phyloP scores from a whole-genome alignment of 37 sponge, comb jelly and placozoan genomes.

The Diacarnus erythraeanus region DNA sequence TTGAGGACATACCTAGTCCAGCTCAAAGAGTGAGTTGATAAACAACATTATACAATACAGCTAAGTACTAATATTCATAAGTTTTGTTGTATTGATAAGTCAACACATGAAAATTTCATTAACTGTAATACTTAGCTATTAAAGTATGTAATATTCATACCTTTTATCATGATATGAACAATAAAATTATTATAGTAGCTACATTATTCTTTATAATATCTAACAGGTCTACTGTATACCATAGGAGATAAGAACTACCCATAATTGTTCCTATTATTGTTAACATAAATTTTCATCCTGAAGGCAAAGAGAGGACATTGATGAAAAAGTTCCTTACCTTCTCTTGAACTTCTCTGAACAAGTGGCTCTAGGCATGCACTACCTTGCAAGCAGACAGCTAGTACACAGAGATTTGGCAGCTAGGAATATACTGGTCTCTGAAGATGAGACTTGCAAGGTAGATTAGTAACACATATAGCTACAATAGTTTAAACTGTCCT shows the following conservation, averaged over 20 bases:
- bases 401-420: constrained; percentile 42
- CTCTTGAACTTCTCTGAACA: constrained; percentile 31
- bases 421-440: constrained; percentile 25
- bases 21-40: constrained; percentile 15
- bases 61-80: background rate
- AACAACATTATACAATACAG: background rate
- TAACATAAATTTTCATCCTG: too few species aligned
- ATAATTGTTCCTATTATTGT: too few species aligned
- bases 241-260: too few species aligned
- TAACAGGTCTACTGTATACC: too few species aligned
- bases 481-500: too few species aligned
- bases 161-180: too few species aligned
- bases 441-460: constrained; percentile 36
- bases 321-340: background rate
- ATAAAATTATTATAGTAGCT: too few species aligned
- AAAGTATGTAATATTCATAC: too few species aligned
- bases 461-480: background rate
- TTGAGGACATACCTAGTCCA: background rate
- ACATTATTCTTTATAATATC: too few species aligned
- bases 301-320: background rate
- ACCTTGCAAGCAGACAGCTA: constrained; percentile 22
- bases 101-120: background rate
- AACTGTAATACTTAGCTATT: too few species aligned
- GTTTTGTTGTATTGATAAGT: background rate
- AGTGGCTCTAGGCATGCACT: constrained; percentile 35